These are phyloP conservation scores for Phthorimaea operculella DNA, from an alignment of 1,140 invertebrate genomes.

Conservation along the genomic window DNA sequence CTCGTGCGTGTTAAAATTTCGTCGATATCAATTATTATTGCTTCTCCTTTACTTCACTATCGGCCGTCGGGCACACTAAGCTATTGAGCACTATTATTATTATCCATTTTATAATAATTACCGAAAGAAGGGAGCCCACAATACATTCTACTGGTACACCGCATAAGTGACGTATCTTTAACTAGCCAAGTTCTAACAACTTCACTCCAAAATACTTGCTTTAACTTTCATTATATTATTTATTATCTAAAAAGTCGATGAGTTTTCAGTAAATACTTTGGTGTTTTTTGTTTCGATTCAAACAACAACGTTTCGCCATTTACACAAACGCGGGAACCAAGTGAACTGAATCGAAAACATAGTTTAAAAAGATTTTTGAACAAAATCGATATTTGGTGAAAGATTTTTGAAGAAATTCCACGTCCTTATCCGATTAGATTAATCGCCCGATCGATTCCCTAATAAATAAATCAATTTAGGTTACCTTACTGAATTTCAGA, in stretches of 20 bases:
- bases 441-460: constrained; percentile 50
- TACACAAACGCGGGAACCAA: constrained; percentile 29
- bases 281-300: constrained; percentile 63
- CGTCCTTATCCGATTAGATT: constrained; percentile 19
- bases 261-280: constrained; percentile 59
- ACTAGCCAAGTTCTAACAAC: constrained; percentile 44
- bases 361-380: constrained; percentile 14
- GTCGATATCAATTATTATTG: constrained; percentile 57
- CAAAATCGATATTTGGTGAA: no score
- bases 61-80: constrained; percentile 38
- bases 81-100: constrained; percentile 64
- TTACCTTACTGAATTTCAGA: constrained; percentile 28
- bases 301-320: constrained; percentile 39
- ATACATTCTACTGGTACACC: constrained; percentile 54
- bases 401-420: background rate
- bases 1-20: constrained; percentile 48
- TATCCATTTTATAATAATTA: constrained; percentile 53
- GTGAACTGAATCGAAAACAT: constrained; percentile 28
- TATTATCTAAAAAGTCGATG: constrained; percentile 67
- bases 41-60: constrained; percentile 50
- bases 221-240: constrained; percentile 45
- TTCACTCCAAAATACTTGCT: constrained; percentile 60
- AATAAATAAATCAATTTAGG: constrained; percentile 63
- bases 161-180: constrained; percentile 30
- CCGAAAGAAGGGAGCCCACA: constrained; percentile 46